Percentiles rank a stretch among this genome's conserved stretches.
Conservation (phyloP, 2,113 vertebrate species). For the Lipotes vexillifer region DNA sequence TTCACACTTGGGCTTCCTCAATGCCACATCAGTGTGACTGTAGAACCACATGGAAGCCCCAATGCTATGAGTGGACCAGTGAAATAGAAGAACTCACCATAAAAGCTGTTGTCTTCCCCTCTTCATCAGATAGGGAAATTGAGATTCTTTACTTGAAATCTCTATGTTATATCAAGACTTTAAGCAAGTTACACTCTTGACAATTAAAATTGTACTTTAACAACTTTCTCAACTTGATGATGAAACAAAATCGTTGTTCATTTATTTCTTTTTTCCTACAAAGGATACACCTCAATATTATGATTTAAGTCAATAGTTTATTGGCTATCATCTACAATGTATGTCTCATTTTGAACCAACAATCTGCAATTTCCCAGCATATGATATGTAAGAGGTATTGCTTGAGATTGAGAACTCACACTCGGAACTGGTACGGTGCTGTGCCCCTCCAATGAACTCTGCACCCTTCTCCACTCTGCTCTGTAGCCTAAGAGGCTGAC, state of each 20-base stretch:
- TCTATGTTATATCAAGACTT: background rate
- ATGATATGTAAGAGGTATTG: background rate
- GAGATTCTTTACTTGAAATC: background rate
- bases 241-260: background rate
- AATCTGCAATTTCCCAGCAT: background rate
- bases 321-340: background rate
- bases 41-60: background rate
- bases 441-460: background rate
- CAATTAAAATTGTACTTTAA: background rate
- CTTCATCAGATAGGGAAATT: background rate
- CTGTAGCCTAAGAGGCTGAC: background rate
- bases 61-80: background rate
- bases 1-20: background rate
- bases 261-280: background rate
- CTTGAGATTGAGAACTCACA: background rate
- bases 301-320: background rate
- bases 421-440: background rate
- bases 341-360: background rate
- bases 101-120: background rate
- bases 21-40: background rate
- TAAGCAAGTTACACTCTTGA: background rate
- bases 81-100: background rate
- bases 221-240: background rate
- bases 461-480: background rate
- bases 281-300: background rate